Conservation (phyloP, 1,140 invertebrate species). For the Ephestia elutella region DNA sequence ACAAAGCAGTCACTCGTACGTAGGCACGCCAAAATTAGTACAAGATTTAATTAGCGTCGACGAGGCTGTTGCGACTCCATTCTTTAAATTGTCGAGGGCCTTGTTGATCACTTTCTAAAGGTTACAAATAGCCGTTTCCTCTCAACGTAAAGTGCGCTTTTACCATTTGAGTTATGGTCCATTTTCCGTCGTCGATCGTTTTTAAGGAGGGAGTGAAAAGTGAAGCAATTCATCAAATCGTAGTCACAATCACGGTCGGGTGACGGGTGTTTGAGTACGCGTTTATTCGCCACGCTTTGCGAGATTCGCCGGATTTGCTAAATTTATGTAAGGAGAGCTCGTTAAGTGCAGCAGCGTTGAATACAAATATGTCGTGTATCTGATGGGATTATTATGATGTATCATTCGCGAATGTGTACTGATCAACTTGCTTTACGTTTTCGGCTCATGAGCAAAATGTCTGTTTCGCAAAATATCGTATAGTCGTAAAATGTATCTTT, state of each 20-base stretch:
- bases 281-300: slow-evolving; percentile 28
- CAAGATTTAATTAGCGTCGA: slow-evolving; percentile 21
- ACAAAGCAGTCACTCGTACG: not conserved
- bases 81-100: slow-evolving; percentile 12
- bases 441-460: too few species aligned
- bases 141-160: not conserved
- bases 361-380: slow-evolving; percentile 20
- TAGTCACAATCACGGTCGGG: slow-evolving; percentile 46
- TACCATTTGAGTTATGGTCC: not conserved
- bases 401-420: not conserved
- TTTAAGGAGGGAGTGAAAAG: slow-evolving; percentile 32
- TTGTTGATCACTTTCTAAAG: not conserved
- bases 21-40: slow-evolving; percentile 3
- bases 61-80: slow-evolving; percentile 14
- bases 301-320: slow-evolving; percentile 37
- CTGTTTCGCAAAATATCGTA: too few species aligned
- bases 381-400: slow-evolving; percentile 8
- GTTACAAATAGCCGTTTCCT: not conserved
- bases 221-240: slow-evolving; percentile 50
- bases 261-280: slow-evolving; percentile 34
- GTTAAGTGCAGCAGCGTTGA: slow-evolving; percentile 34
- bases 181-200: not conserved
- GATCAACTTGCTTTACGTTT: slow-evolving; percentile 6
- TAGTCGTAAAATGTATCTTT: too few species aligned
- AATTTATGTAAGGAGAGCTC: slow-evolving; percentile 43